These are phyloP conservation scores for Hydrolagus colliei DNA, from an alignment of 2,797 vertebrate genomes.

Conservation along the genomic window DNA sequence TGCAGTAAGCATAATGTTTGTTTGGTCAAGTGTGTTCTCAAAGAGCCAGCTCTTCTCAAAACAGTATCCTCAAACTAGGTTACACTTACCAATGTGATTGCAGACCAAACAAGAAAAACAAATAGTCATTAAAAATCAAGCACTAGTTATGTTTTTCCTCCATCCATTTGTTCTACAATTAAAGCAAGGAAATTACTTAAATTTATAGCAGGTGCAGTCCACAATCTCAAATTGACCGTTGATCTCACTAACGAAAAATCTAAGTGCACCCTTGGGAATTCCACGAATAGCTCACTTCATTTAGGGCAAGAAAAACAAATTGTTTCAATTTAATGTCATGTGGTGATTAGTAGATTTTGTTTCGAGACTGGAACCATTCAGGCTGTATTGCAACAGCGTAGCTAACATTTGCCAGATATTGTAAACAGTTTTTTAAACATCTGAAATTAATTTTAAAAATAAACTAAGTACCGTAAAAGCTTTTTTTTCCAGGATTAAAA, in stretches of 20 bases:
- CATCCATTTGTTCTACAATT: not conserved
- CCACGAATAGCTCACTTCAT: not conserved
- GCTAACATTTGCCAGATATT: not conserved
- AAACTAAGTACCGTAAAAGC: not conserved
- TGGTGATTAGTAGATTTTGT: not conserved
- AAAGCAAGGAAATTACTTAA: not conserved
- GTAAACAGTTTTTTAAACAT: not conserved
- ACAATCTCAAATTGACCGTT: not conserved
- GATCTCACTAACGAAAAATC: not conserved
- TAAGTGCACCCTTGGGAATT: not conserved
- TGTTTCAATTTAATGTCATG: not conserved
- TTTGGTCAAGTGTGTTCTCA: not conserved
- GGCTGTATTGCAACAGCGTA: not conserved
- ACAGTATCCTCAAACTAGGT: not conserved
- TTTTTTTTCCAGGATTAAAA: not conserved
- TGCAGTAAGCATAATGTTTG: constrained; percentile 14
- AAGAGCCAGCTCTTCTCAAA: not conserved
- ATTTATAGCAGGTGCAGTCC: not conserved
- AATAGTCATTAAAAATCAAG: not conserved
- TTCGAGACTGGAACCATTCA: not conserved
- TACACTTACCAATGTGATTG: not conserved
- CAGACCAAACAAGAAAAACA: not conserved
- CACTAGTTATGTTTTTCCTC: not conserved
- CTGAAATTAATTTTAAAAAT: not conserved
- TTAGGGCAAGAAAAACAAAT: not conserved